Conservation (phyloP, 2,113 vertebrate species). For the Fulmarus glacialis region DNA sequence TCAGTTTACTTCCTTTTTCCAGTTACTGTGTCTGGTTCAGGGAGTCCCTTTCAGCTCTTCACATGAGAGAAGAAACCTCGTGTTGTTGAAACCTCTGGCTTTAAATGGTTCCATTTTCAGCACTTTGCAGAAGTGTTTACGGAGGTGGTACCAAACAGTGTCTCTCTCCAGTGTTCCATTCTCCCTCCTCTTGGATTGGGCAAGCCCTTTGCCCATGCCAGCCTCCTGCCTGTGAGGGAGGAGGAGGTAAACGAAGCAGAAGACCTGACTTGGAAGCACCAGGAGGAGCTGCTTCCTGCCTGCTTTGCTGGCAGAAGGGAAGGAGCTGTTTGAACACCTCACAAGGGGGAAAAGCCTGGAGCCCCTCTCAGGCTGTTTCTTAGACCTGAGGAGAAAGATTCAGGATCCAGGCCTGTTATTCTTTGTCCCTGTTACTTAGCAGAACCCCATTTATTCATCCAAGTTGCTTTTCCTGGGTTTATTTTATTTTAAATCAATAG, state of each 20-base stretch:
- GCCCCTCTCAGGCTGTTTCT: background rate
- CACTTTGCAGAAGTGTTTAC: background rate
- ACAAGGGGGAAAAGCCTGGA: background rate
- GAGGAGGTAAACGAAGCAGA: background rate
- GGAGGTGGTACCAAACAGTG: background rate
- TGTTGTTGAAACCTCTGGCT: background rate
- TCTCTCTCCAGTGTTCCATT: background rate
- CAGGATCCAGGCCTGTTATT: background rate
- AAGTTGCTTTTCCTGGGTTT: background rate
- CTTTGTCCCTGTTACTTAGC: background rate
- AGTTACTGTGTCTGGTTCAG: background rate
- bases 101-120: background rate
- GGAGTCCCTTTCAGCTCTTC: background rate
- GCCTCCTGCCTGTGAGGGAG: background rate
- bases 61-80: accelerated
- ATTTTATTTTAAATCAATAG: background rate
- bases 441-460: background rate
- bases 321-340: background rate
- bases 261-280: background rate
- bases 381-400: background rate
- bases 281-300: background rate
- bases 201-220: background rate
- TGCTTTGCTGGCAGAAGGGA: background rate
- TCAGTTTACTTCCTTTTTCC: background rate
- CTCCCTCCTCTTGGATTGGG: background rate